Percentiles rank a stretch among this genome's conserved stretches.
Evolutionary conservation across 2,797 vertebrate genomes (phyloP).

Genomic region (Rhinogobio ventralis): DNA sequence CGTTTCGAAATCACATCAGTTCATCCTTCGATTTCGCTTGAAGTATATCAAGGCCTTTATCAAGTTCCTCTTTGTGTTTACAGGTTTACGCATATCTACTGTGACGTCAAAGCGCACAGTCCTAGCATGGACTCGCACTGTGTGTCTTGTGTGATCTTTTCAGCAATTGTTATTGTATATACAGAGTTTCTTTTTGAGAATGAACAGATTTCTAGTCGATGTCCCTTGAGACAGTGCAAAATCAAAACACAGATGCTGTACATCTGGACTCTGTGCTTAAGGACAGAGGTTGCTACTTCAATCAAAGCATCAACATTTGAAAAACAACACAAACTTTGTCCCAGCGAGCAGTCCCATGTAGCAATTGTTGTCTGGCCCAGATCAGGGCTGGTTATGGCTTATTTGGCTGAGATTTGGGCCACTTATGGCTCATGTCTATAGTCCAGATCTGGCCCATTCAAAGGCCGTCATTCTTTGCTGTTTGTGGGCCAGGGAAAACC

Average conservation of each 20-base stretch:
- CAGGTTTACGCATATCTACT: not conserved
- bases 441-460: not conserved
- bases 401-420: not conserved
- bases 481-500: too few relatives aligned
- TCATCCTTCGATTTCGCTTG: too few relatives aligned
- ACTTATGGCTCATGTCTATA: not conserved
- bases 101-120: not conserved
- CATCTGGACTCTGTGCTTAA: constrained; percentile 71
- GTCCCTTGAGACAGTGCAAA: not conserved
- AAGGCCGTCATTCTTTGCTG: too few relatives aligned
- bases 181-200: constrained; percentile 33
- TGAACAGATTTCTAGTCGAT: not conserved
- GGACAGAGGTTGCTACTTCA: constrained; percentile 49
- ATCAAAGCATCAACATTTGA: constrained; percentile 55
- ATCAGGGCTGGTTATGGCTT: not conserved
- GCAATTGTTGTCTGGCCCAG: not conserved
- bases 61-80: not conserved
- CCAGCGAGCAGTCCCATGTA: not conserved
- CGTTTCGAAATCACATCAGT: not conserved
- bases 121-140: not conserved
- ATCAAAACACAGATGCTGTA: constrained; percentile 71
- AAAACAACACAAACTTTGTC: constrained; percentile 43
- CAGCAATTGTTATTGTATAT: constrained; percentile 13
- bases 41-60: not conserved
- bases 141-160: constrained; percentile 7